Evolutionary conservation across 2,888 invertebrate species (phyloP), one percentile per base, ranked within the genome.

Genomic region (Epistrophella euchroma): DNA sequence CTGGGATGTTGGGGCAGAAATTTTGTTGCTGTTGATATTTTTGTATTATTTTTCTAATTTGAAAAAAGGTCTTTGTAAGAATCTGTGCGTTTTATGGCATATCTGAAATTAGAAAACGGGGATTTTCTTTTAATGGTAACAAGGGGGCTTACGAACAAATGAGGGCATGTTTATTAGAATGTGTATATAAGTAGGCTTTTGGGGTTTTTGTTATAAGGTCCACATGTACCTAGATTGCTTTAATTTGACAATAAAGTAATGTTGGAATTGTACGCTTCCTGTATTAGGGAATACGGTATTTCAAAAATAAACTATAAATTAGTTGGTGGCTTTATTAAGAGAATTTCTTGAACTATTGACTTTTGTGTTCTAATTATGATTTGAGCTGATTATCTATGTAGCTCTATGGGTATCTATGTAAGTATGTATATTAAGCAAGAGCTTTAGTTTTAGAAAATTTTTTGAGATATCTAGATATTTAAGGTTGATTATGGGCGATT

Each of bases 31-130:
- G 60, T n/a, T 74, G 28, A 25, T 70, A n/a, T 50, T 70, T 62
- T 17, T 43, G 22, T 52, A 17, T 32, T 52, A 32, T 32, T 56
- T 64, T 74, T 73, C 66, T 45, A 45, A 45, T 45, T 64, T 28
- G 11, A 17, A 45, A 50, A 62, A 76, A 58, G 73, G 22, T 75
- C 62, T 40, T 58, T 35, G 62, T n/a, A 43, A 45, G 62, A 76
- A 80, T 80, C 73, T 84, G 79, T 66, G 71, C 75, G 71, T 72
- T 85, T 85, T 85, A 80, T 76, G 85, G 76, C 40, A 70, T 55
- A 70, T 70, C 70, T 68, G 56, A 82, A 86, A 86, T 86, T 77
- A 77, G 86, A 86, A 77, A 77, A 81, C 56, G 73, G 82, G 86
- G 86, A 86, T 86, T 81, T 81, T 45, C 62, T 58, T 43, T 58